Evolutionary conservation across 2,888 invertebrate genomes (phyloP), one percentile per base, ranked within the genome.

Genomic region (Apamea anceps): DNA sequence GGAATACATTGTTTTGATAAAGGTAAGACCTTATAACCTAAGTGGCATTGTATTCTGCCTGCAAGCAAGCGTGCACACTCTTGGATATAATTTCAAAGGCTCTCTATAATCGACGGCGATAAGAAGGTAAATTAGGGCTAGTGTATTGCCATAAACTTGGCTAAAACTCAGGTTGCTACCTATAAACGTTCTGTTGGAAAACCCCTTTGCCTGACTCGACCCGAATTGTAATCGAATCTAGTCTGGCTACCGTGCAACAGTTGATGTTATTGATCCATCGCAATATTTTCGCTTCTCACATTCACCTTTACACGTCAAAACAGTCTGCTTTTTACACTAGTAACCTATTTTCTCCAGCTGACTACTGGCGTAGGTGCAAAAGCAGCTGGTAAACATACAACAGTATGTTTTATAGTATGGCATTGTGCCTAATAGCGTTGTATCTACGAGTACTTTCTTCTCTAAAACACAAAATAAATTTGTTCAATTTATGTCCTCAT

Each of bases 351-450:
- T 60, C 60, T 37, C 28, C 28, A 63, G 37, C 25, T 15, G 15
- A 57, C 18, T 18, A 54, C 28, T 15, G 75, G 67, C 85, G 81
- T 82, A 68, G 67, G 81, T 2, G 72, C 85, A 62, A 54, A 57
- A 67, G 21, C 67, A 82, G 54, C 67, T 68, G 84, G 67, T 68
- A 74, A 74, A 79, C 79, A 66, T 57, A 48, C 37, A 63, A 72
- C 21, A 15, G 15, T 18, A 32, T 67, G 66, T 75, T 79, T 83
- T 51, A 76, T 54, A 37, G 72, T 65, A 83, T 85, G 85, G 87
- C 87, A 84, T 42, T 28, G 63, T 85, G 87, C 87, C 85, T 86
- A 85, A 86, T 79, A 79, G 62, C 62, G 15, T 28, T 72, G 72
- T 75, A 32, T 32, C 32, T 32, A 32, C 32, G 32, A 32, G 32